phyloP scores from a whole-genome alignment of 1,140 invertebrate genomes.

The Branchinecta lindahli region DNA sequence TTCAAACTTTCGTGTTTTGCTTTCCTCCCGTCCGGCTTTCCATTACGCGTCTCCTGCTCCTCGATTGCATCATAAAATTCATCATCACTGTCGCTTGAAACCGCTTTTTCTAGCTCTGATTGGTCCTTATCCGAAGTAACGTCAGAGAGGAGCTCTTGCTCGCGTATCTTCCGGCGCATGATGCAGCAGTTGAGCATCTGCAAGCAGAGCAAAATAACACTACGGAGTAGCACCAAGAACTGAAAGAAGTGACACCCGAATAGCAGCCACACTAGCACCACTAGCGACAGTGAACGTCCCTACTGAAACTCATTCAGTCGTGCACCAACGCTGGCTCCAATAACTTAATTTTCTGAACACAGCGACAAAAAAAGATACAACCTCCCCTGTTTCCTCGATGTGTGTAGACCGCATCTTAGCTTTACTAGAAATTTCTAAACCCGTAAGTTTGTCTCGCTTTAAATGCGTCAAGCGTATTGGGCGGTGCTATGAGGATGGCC shows the following conservation, averaged over 20 bases:
- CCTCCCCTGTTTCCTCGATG: no score
- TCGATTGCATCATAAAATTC: constrained; percentile 27
- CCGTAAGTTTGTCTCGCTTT: no score
- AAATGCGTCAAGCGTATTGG: no score
- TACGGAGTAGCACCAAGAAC: no score
- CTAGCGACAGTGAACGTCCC: not conserved
- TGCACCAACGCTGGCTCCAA: no score
- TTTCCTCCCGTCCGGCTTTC: constrained; percentile 45
- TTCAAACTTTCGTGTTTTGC: constrained; percentile 48
- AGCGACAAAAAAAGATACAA: no score
- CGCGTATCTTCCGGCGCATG: constrained; percentile 46
- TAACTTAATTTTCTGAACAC: no score
- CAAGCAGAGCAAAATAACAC: constrained; percentile 23
- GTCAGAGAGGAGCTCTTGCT: constrained; percentile 39
- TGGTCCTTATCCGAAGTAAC: constrained; percentile 26
- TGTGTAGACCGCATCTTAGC: no score
- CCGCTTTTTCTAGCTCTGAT: constrained; percentile 5
- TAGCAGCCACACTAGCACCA: no score
- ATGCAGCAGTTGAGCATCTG: constrained; percentile 96
- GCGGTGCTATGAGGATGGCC: no score
- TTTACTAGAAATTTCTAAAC: no score
- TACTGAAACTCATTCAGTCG: no score
- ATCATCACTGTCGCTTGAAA: constrained; percentile 21
- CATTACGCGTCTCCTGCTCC: constrained; percentile 18
- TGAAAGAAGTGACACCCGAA: not conserved